Evolutionary conservation across 2,888 invertebrate species (phyloP), one percentile per base, ranked within the genome.

Genomic region (Oscheius sp.): DNA sequence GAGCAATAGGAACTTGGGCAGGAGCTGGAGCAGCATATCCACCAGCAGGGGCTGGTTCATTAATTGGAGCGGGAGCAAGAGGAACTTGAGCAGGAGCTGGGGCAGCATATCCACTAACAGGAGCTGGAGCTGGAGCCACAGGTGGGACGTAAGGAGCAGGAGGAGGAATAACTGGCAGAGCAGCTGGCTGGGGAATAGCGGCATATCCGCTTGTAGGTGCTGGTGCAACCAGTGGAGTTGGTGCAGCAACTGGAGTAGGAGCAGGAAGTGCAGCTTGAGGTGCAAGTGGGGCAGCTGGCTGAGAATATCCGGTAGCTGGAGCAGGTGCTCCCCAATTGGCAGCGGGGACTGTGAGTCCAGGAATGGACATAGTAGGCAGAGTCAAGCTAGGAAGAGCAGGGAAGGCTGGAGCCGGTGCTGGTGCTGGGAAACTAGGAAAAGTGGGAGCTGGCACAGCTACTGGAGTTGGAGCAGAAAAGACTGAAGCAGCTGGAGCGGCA

Each of bases 351-450:
- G 27, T 31, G 6, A 42, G 42, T 42, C 61, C 58, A 58, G 42
- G 58, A n/a, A 42, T 12, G 42, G 1, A 27, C 42, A 42, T 58
- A 10, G 10, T n/a, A 20, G 61, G 61, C 2, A 61, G 61, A 45
- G 42, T 61, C 23, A 61, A 25, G n/a, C 42, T 39, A 31, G 61
- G 61, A 15, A 61, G 45, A 42, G 42, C 42, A 27, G 61, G 61
- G 29, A 61, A 27, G 10, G 61, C 42, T n/a, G 61, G 61, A 45
- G 50, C 27, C 27, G n/a, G n/a, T n/a, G 27, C 50, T 3, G 50
- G 27, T 15, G 50, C 50, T 2, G 27, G 27, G 27, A 12, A 52
- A 23, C 50, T 27, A 27, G 27, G 27, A 25, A 31, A 27, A 23
- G 50, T 27, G 50, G 23, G 15, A 27, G 27, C 25, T 3, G 27